A percentile compares a stretch with the other conserved stretches of the same genome.
Evolutionary conservation across 2,113 vertebrate species (phyloP).

Genomic region (Glaucomys volans): DNA sequence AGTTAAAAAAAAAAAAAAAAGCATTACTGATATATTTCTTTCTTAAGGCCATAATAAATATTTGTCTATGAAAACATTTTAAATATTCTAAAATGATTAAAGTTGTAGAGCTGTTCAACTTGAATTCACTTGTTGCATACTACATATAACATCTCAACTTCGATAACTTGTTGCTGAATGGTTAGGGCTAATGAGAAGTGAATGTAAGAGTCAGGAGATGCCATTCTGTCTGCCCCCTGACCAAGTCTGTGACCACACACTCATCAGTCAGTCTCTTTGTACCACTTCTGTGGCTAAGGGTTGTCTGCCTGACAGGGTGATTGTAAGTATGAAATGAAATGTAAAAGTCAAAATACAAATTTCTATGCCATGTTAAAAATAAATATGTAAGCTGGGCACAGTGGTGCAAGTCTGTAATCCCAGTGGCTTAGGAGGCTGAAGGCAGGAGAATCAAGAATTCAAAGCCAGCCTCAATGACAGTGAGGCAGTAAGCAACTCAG

Average conservation of each 20-base stretch:
- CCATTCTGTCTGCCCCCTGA: neutral
- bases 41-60: neutral
- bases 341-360: neutral
- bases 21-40: neutral
- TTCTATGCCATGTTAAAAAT: neutral
- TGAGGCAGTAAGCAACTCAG: no score
- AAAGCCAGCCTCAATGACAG: no score
- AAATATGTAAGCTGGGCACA: neutral
- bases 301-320: neutral
- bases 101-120: neutral
- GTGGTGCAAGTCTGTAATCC: no score
- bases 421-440: no score
- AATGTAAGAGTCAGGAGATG: neutral
- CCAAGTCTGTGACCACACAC: neutral
- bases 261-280: neutral
- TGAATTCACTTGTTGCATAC: neutral
- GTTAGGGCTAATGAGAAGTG: neutral
- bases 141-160: neutral
- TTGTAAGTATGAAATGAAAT: slow-evolving; percentile 11
- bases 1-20: neutral
- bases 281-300: neutral
- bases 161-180: neutral
- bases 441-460: no score
- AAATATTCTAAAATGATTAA: neutral
- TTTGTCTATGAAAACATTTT: neutral